phyloP scores from a whole-genome alignment of 2,797 vertebrate genomes.

The Tragelaphus oryx region DNA sequence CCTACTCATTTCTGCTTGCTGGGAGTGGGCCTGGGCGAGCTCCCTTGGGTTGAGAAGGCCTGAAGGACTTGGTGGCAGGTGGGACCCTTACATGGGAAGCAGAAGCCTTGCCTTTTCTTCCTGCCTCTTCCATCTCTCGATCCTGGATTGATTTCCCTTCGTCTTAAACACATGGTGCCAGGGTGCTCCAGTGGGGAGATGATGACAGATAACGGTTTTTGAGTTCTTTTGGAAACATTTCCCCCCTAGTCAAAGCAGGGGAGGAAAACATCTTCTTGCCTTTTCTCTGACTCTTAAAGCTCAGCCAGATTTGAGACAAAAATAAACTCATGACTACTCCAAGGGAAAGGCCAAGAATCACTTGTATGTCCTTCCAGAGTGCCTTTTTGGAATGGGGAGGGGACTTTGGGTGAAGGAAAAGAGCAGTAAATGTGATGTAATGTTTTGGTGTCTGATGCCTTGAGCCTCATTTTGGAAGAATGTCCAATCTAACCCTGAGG shows the following conservation, averaged over 20 bases:
- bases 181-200: not conserved
- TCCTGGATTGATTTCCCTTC: not conserved
- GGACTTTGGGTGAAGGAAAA: not conserved
- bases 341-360: not conserved
- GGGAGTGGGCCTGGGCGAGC: not conserved
- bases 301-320: constrained; percentile 2
- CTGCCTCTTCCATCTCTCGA: not conserved
- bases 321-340: not conserved
- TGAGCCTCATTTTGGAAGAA: not conserved
- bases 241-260: not conserved
- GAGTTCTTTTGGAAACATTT: constrained; percentile 12
- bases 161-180: not conserved
- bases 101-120: not conserved
- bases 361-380: not conserved
- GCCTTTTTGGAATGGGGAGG: not conserved
- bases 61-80: not conserved
- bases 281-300: not conserved
- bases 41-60: not conserved
- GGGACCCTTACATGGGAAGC: not conserved
- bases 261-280: not conserved
- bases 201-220: not conserved
- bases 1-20: not conserved
- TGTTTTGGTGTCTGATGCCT: not conserved
- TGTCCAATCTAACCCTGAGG: not conserved
- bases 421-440: not conserved